Evolutionary conservation across 2,797 vertebrate genomes (phyloP).

Genomic region (Perodicticus potto): DNA sequence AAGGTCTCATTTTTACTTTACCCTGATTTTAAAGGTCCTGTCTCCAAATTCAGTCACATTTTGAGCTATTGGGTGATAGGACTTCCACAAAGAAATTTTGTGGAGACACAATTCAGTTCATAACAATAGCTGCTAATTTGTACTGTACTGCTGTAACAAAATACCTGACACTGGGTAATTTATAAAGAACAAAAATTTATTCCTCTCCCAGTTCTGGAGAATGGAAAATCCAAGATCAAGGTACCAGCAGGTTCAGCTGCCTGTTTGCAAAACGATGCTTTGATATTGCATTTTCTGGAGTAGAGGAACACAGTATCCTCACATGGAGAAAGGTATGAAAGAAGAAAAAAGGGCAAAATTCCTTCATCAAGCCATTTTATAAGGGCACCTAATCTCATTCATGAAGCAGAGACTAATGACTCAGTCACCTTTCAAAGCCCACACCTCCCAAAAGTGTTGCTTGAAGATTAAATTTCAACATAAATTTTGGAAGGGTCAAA

Average conservation of each 20-base stretch:
- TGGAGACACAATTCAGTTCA: not conserved
- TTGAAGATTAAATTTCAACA: not conserved
- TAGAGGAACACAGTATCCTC: too few species aligned
- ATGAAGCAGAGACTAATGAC: not conserved
- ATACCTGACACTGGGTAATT: not conserved
- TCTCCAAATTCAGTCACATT: not conserved
- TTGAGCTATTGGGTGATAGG: not conserved
- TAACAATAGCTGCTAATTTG: not conserved
- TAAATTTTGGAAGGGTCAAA: not conserved
- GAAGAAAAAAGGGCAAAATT: not conserved
- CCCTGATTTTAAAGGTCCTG: not conserved
- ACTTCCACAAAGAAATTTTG: not conserved
- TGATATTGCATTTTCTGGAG: not conserved
- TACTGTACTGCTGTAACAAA: not conserved
- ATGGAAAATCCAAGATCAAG: not conserved
- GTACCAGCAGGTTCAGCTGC: not conserved
- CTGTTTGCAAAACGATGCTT: not conserved
- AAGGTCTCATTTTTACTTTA: not conserved
- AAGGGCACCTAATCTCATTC: not conserved
- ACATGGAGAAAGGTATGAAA: not conserved
- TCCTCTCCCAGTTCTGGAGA: not conserved
- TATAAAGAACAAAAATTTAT: not conserved
- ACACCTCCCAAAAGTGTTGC: not conserved
- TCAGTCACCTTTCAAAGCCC: not conserved
- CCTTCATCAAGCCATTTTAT: not conserved